Base-by-base conservation (phyloP, 2,113 vertebrate genomes). In the Atractosteus spatula region DNA sequence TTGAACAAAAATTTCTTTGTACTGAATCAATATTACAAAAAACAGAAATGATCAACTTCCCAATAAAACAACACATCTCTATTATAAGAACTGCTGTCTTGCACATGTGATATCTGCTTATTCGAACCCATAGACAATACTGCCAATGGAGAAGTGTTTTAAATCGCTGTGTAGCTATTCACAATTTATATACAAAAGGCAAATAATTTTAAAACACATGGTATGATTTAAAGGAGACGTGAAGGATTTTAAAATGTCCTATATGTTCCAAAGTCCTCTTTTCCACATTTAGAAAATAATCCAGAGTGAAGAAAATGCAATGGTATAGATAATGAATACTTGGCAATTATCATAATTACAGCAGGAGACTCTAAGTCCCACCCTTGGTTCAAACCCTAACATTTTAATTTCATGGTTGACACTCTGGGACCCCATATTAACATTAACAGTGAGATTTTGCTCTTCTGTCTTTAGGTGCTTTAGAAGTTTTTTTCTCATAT, bases 331-430 rank as follows among this genome's bases (percentile, higher is more conserved):
- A 85, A 82, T 67, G 81, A 88, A 84, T 83, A 84, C 85, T 87
- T 89, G 85, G 90, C 88, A 91, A 92, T 88, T 88, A 90, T 89
- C 85, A 89, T 83, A 90, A 91, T 91, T 91, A 90, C 91, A 13
- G 13, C 2, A 16, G 12, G 14, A 59, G 57, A 59, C 57, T 89
- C 79, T 84, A 81, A 85, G 87, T 89, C 84, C 88, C 91, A 84
- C 90, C 91, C 88, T 85, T 84, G 85, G 89, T 91, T 92, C 87
- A 91, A 86, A 91, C 91, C 91, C 89, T 92, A 92, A 93, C 90
- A 93, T 92, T 86, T 86, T 79, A 88, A 93, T 93, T 93, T 93
- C 91, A 93, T 93, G 91, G 91, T 90, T 92, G 91, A 92, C 90
- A 91, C 90, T 93, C 89, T 89, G 86, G 81, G 88, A 86, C 87